Evolutionary conservation across 2,888 invertebrate genomes (phyloP), one percentile per base, ranked within the genome.

Genomic region (Oligia strigilis): DNA sequence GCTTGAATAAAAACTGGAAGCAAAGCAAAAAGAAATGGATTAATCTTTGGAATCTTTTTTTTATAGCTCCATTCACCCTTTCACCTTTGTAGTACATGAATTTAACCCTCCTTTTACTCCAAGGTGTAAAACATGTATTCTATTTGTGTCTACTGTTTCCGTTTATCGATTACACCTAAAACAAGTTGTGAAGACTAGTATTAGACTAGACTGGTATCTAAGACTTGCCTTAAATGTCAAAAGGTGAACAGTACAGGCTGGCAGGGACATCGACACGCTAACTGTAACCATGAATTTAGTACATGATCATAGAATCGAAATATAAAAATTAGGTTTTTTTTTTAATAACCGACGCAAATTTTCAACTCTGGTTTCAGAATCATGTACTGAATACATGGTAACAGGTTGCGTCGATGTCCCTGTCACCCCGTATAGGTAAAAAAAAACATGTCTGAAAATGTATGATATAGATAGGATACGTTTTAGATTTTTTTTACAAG

Each of bases 1-100:
- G 99, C 90, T 98, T 98, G 93, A 99, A 99, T 76, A 99, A 97
- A 74, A 98, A 97, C 99, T 99, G 97, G 84, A 97, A 93, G 64
- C 78, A 80, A 84, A 85, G 66, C 29, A 58, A 43, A 78, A 29
- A 62, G 4, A 55, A 43, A 43, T 36, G 13, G 11, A 64, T 40
- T 66, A 55, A 72, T 55, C 4, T 40, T 58, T 0, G 6, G 29
- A 36, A 3, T 11, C 0, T 43, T 29, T 46, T 46, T 64, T 46
- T 52, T 40, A 58, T 1, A n/a, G 17, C 6, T 40, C n/a, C 40
- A 40, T 58, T 40, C n/a, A 17, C 11, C 5, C 55, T 23, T 19
- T 19, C 3, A 40, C 40, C 23, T 36, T 4, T 36, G 13, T 55
- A 14, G 23, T 52, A 17, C 52, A 55, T 9, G 36, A 36, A 36